A percentile compares a stretch with the other conserved stretches of the same genome.
Evolutionary conservation across 2,797 vertebrate species (phyloP).

Genomic region (Anisognathus igniventris): DNA sequence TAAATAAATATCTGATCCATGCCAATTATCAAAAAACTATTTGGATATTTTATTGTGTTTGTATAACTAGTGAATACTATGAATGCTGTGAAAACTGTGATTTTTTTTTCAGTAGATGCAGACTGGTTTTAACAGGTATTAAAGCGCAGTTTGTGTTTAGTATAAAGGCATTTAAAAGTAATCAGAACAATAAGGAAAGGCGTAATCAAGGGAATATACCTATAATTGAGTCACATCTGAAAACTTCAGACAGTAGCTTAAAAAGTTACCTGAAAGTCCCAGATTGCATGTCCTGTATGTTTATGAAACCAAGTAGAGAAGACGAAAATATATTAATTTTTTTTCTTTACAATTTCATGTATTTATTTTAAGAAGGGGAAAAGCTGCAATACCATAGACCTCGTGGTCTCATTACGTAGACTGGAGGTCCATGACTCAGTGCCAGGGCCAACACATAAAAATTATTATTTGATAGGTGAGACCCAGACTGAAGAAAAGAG

Average conservation of each 20-base stretch:
- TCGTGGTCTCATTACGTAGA: not conserved
- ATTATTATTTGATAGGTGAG: not conserved
- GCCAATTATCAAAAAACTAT: slow-evolving; percentile 22
- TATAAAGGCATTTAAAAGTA: not conserved
- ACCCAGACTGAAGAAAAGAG: not conserved
- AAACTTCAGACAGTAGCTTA: not conserved
- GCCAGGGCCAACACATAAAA: not conserved
- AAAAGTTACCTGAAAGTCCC: not conserved
- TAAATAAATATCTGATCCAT: slow-evolving; percentile 7
- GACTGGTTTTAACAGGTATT: not conserved
- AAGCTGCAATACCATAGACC: not conserved
- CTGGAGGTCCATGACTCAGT: not conserved
- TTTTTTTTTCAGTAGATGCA: not conserved
- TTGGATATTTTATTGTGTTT: not conserved
- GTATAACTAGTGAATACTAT: not conserved
- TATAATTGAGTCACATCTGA: not conserved
- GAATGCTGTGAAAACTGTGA: not conserved
- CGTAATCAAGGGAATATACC: not conserved
- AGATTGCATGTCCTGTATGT: not conserved
- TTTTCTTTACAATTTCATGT: not conserved
- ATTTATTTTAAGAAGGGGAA: not conserved
- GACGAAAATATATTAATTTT: not conserved
- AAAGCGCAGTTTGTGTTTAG: not conserved
- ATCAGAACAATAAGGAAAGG: not conserved
- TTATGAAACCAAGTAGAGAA: not conserved